Evolutionary conservation across 1,140 invertebrate genomes (phyloP).

Genomic region (Drosophila saltans): DNA sequence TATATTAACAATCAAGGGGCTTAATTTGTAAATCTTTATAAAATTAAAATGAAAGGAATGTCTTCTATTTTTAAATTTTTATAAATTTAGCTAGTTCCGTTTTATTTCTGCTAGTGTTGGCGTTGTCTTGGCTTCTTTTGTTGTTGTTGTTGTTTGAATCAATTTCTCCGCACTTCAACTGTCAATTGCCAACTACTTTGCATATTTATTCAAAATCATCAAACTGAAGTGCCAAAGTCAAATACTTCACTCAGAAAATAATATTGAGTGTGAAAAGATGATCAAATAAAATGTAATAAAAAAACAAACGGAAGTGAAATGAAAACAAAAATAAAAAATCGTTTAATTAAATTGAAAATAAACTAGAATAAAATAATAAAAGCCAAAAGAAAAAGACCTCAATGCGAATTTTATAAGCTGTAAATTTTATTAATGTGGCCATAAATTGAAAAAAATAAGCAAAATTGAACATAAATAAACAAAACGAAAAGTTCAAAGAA

Average conservation of each 20-base stretch:
- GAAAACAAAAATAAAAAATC: constrained; percentile 27
- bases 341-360: constrained; percentile 18
- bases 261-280: constrained; percentile 33
- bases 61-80: no score
- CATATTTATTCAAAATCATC: constrained; percentile 35
- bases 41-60: no score
- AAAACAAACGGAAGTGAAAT: constrained; percentile 14
- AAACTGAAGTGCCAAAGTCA: constrained; percentile 53
- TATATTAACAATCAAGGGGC: no score
- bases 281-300: constrained; percentile 21
- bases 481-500: constrained; percentile 45
- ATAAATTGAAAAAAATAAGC: constrained; percentile 51
- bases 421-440: constrained; percentile 80
- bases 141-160: constrained; percentile 19
- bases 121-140: not conserved
- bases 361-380: constrained; percentile 44
- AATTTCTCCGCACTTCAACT: constrained; percentile 13
- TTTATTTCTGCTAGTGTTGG: not conserved
- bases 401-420: constrained; percentile 79
- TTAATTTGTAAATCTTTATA: no score
- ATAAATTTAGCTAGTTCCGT: not conserved
- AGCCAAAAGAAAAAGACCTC: constrained; percentile 47
- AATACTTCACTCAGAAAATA: constrained; percentile 50
- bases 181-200: constrained; percentile 21
- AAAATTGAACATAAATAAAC: constrained; percentile 42